These are phyloP conservation scores for Omphaloscelis lunosa DNA, from an alignment of 2,888 invertebrate species.

Conservation along the genomic window DNA sequence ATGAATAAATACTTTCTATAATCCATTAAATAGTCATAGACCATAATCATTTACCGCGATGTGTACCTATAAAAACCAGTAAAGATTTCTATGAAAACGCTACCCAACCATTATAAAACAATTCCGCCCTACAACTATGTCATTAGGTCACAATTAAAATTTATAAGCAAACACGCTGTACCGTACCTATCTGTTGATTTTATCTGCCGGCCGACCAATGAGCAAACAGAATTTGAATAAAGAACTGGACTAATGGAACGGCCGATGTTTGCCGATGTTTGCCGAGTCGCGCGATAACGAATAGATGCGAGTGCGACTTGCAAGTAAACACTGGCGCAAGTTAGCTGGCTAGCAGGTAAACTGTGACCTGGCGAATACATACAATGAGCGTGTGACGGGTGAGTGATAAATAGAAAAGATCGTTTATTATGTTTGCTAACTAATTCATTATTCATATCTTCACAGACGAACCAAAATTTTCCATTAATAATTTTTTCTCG, in stretches of 20 bases:
- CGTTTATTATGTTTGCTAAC: slow-evolving; percentile 11
- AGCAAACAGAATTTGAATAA: slow-evolving; percentile 75
- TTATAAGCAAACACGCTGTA: slow-evolving; percentile 69
- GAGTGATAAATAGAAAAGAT: slow-evolving; percentile 57
- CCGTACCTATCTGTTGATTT: slow-evolving; percentile 70
- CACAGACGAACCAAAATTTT: neutral
- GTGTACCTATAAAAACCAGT: neutral
- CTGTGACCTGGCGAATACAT: slow-evolving; percentile 76
- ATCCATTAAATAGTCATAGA: neutral
- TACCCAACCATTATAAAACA: slow-evolving; percentile 61
- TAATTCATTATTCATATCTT: slow-evolving; percentile 40
- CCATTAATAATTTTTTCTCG: neutral
- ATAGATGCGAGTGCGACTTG: slow-evolving; percentile 69
- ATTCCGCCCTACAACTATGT: slow-evolving; percentile 64
- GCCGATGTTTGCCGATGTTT: slow-evolving; percentile 69
- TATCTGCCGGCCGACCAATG: slow-evolving; percentile 71
- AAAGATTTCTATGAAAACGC: slow-evolving; percentile 54
- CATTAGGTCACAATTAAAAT: slow-evolving; percentile 73
- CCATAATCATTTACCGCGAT: neutral
- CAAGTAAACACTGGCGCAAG: slow-evolving; percentile 82
- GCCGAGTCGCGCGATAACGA: slow-evolving; percentile 70
- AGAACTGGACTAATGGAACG: slow-evolving; percentile 73
- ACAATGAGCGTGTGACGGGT: slow-evolving; percentile 47
- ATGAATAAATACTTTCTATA: neutral
- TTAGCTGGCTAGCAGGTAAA: slow-evolving; percentile 71